phyloP scores from a whole-genome alignment of 2,888 invertebrate species.

The Spodoptera littoralis region DNA sequence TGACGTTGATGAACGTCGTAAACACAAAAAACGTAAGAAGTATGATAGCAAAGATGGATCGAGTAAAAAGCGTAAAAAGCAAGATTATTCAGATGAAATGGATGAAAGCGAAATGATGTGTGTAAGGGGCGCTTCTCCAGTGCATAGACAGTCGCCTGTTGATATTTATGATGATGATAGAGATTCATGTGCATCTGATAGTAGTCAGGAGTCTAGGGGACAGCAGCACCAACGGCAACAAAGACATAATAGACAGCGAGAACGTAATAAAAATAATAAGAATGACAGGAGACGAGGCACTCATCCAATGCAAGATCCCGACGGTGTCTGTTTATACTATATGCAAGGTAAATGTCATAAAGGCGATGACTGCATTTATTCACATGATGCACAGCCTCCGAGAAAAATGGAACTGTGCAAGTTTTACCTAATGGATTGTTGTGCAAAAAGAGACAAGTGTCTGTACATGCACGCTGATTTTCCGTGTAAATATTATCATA shows the following conservation, averaged over 20 bases:
- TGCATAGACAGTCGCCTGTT: conserved; percentile 71
- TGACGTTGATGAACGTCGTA: conserved; percentile 85
- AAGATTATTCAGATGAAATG: conserved; percentile 88
- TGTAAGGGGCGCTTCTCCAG: conserved; percentile 93
- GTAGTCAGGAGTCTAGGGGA: conserved; percentile 88
- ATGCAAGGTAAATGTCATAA: conserved; percentile 96
- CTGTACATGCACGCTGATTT: conserved; percentile 98
- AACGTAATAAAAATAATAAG: conserved; percentile 86
- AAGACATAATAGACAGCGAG: conserved; percentile 78
- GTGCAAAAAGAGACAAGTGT: conserved; percentile 98
- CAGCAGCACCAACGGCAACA: conserved; percentile 83
- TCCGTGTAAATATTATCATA: conserved; percentile 99
- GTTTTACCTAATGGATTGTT: conserved; percentile 98
- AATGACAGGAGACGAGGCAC: conserved; percentile 87
- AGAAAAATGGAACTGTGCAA: conserved; percentile 98
- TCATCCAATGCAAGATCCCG: conserved; percentile 90
- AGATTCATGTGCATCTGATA: conserved; percentile 87
- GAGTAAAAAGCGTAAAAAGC: conserved; percentile 88
- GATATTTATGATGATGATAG: conserved; percentile 86
- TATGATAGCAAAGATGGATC: conserved; percentile 88
- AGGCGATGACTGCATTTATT: conserved; percentile 95
- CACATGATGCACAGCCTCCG: conserved; percentile 94
- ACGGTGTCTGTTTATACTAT: conserved; percentile 94
- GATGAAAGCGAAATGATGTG: conserved; percentile 95
- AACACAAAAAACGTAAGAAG: conserved; percentile 89